Base-by-base conservation (phyloP, 2,797 vertebrate genomes). In the Anas acuta region DNA sequence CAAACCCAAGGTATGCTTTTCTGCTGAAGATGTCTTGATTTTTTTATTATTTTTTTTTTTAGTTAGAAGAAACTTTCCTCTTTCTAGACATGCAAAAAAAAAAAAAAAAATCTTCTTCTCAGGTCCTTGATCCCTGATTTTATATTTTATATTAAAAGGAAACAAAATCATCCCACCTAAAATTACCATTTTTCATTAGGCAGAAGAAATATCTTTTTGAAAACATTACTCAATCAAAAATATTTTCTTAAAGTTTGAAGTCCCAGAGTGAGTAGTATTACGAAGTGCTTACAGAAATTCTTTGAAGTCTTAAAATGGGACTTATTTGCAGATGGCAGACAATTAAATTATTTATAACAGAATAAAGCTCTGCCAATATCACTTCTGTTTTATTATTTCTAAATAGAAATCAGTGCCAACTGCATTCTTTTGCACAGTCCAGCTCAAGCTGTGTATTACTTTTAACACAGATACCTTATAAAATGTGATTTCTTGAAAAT, bases 261-360 rank as follows among this genome's bases (percentile, higher is more conserved):
- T 60, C 13, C 13, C 13, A 13, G 39, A 57, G 16, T 30, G 30
- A 60, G 3, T 65, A 79, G 47, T 22, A 7, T 64, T 84, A 82
- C 47, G 51, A 90, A 35, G 6, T 67, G 11, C 54, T 91, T 74
- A 58, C 8, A 81, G 58, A 94, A 92, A 28, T 4, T 51, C 7
- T 35, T 8, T n/a, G 30, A 75, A 10, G 6, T 56, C 93, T 87
- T 77, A 74, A 85, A 94, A 72, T 80, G 30, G 41, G 16, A 6
- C 8, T 92, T 91, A 20, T 80, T 92, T 85, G 35, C 61, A 95
- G 95, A 75, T 82, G 37, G 28, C 58, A 85, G 13, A 16, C 26
- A 90, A 61, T 70, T 73, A 49, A 69, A 78, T 87, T 89, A 62
- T 87, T 92, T 96, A 58, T 64, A 71, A 35, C 13, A 58, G 30